Evolutionary conservation across 2,888 invertebrate genomes (phyloP).

Genomic region (Macrosiphum euphorbiae): DNA sequence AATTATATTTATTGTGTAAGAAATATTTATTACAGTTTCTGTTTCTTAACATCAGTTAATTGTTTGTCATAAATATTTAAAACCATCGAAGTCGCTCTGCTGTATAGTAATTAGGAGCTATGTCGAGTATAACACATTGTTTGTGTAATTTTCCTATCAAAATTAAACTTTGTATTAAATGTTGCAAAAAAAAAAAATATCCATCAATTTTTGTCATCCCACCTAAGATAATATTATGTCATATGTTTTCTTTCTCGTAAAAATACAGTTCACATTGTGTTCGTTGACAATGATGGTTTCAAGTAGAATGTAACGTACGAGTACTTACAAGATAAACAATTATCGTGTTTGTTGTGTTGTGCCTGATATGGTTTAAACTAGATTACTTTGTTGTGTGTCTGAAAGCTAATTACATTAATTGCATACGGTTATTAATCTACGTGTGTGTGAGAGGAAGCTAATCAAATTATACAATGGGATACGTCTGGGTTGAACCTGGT

Average conservation of each 20-base stretch:
- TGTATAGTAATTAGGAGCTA: too few relatives aligned
- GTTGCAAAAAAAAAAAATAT: background rate
- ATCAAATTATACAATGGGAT: conserved; percentile 42
- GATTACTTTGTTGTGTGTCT: conserved; percentile 28
- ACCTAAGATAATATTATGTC: background rate
- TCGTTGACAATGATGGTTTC: background rate
- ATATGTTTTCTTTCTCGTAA: background rate
- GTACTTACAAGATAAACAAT: conserved; percentile 45
- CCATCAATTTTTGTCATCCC: background rate
- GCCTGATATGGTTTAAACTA: conserved; percentile 40
- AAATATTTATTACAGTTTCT: background rate
- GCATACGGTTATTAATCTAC: conserved; percentile 51
- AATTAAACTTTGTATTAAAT: background rate
- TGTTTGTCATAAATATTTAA: background rate
- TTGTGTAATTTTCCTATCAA: background rate
- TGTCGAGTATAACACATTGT: background rate
- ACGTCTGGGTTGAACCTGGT: background rate
- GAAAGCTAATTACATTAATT: conserved; percentile 55
- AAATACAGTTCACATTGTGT: background rate
- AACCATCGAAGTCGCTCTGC: background rate
- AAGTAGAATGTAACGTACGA: background rate
- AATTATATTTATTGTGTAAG: background rate
- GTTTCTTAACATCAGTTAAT: background rate
- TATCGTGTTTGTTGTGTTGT: conserved; percentile 30
- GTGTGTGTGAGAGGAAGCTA: conserved; percentile 31